Evolutionary conservation across 1,140 invertebrate genomes (phyloP), one percentile per base, ranked within the genome.

Genomic region (Heliconius congener): DNA sequence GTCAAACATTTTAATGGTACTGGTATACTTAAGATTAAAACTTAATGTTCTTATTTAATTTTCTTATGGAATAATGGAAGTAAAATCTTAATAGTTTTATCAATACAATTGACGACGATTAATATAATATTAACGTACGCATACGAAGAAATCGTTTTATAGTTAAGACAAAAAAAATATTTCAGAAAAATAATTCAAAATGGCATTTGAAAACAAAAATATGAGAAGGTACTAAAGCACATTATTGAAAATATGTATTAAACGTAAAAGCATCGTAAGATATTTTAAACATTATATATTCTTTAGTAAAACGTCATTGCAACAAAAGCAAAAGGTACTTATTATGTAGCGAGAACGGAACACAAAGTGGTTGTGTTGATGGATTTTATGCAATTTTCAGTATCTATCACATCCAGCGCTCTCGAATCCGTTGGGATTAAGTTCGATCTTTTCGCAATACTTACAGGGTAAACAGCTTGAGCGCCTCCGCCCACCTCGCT

Each of bases 341-440:
- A 84, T 84, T 81, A 82, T 80, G 79, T 84, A 81, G 74, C 75
- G 71, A 81, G 81, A 81, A 75, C 77, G 77, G 82, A 82, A 80
- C 85, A 90, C 87, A 92, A 91, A 91, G 87, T 90, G 83, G 85
- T 87, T 78, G 84, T 91, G 91, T 89, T 94, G 93, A 94, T 93
- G 89, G 92, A 94, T 94, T 93, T 93, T 93, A 94, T 94, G 92
- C 93, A 94, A 94, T 94, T 93, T 93, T 93, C 92, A 92, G 89
- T 93, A 94, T 94, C 92, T 93, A 93, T 94, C 91, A 91, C 87
- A 90, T 81, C 86, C 90, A 92, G 90, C 87, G 86, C 87, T 83
- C 85, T 88, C 85, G 81, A 85, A 86, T 86, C 91, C 88, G 84
- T 82, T 73, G 93, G 92, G 91, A 93, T 94, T 94, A 93, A 87